These are phyloP conservation scores for Leptosomus discolor DNA, from an alignment of 2,113 vertebrate genomes.

Conservation along the genomic window DNA sequence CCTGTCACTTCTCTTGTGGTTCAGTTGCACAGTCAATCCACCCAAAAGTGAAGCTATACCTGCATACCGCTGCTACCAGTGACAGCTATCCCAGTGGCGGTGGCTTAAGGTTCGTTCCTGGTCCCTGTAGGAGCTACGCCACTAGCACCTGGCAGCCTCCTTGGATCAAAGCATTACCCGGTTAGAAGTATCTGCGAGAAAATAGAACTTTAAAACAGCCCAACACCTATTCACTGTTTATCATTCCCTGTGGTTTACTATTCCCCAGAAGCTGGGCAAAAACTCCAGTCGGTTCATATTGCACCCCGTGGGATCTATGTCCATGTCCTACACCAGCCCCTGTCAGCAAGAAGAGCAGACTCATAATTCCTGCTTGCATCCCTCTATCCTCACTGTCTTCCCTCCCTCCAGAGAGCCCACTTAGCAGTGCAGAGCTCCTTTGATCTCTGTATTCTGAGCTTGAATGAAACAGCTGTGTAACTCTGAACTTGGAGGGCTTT, in stretches of 20 bases:
- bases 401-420: background rate
- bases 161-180: background rate
- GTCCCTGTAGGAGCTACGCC: background rate
- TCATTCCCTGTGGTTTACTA: background rate
- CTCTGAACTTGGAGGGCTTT: background rate
- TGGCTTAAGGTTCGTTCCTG: background rate
- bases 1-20: background rate
- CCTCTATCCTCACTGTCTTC: background rate
- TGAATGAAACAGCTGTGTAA: background rate
- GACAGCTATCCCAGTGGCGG: rapidly evolving
- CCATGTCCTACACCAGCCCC: background rate
- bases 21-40: background rate
- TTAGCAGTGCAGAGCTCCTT: background rate
- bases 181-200: background rate
- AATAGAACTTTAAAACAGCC: background rate
- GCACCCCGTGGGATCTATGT: background rate
- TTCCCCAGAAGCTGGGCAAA: background rate
- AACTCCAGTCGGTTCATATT: background rate
- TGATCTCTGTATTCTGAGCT: background rate
- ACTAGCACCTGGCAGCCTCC: background rate
- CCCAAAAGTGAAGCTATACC: background rate
- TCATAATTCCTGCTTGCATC: background rate
- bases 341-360: background rate
- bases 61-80: background rate
- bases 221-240: background rate